Percentiles rank a stretch among this genome's conserved stretches.
Conservation (phyloP, 2,797 vertebrate genomes). For the Thaleichthys pacificus region DNA sequence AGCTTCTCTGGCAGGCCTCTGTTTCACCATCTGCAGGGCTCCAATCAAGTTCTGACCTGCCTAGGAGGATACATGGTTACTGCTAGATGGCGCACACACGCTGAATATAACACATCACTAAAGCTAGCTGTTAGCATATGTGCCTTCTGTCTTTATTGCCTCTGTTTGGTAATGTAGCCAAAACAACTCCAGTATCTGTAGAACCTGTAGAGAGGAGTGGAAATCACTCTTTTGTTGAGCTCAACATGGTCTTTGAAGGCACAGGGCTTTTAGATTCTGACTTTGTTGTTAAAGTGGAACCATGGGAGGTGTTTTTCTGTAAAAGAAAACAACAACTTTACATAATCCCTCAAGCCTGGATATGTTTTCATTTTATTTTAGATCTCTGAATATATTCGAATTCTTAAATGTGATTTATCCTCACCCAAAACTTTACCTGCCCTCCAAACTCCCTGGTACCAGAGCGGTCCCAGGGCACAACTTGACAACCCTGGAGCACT, state of each 20-base stretch:
- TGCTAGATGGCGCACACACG: not conserved
- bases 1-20: constrained; percentile 10
- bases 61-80: not conserved
- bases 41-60: constrained; percentile 5
- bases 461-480: not conserved
- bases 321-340: too few relatives aligned
- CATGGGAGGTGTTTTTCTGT: too few relatives aligned
- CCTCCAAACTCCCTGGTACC: not conserved
- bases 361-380: too few relatives aligned
- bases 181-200: not conserved
- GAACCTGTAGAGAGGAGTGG: not conserved
- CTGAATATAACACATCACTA: not conserved
- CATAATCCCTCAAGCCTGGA: too few relatives aligned
- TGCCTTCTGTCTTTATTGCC: not conserved
- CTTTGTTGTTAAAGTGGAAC: not conserved
- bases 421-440: too few relatives aligned
- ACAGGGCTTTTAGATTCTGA: not conserved
- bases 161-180: not conserved
- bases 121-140: not conserved
- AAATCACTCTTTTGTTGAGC: not conserved
- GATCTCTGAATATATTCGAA: too few relatives aligned
- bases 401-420: too few relatives aligned
- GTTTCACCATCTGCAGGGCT: constrained; percentile 51
- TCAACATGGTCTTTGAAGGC: not conserved
- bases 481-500: constrained; percentile 39